phyloP scores from a whole-genome alignment of 2,888 invertebrate species.

The Leucophora obtusa region DNA sequence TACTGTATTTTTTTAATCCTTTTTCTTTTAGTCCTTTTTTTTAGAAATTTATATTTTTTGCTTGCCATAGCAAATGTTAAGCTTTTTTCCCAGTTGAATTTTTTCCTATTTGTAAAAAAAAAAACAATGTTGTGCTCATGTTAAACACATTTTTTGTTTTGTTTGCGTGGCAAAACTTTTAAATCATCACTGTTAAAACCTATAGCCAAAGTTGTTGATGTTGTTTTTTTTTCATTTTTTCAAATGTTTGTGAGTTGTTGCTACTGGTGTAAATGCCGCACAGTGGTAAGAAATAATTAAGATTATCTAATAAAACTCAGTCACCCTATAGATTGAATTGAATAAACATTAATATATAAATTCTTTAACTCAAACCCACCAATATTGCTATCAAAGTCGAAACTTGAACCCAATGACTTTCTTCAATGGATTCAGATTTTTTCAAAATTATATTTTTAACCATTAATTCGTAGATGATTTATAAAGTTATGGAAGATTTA shows the following conservation, averaged over 20 bases:
- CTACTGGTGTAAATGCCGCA: neutral
- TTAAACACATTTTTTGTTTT: conserved; percentile 40
- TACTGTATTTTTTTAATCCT: conserved; percentile 25
- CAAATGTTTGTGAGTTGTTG: conserved; percentile 25
- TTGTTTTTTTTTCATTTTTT: neutral
- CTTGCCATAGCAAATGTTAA: conserved; percentile 42
- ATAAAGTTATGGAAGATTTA: too few relatives aligned
- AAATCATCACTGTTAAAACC: conserved; percentile 48
- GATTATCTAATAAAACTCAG: too few relatives aligned
- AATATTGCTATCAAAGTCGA: too few relatives aligned
- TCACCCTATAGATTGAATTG: too few relatives aligned
- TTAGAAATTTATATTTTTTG: conserved; percentile 41
- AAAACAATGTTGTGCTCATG: conserved; percentile 25
- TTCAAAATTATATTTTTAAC: too few relatives aligned
- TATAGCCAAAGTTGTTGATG: conserved; percentile 21
- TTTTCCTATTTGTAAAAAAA: conserved; percentile 9
- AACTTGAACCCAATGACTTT: too few relatives aligned
- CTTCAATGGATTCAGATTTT: too few relatives aligned
- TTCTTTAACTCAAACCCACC: too few relatives aligned
- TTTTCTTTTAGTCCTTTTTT: conserved; percentile 32
- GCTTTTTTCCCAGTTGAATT: conserved; percentile 9
- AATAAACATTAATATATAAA: too few relatives aligned
- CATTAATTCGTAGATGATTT: too few relatives aligned
- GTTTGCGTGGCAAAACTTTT: conserved; percentile 50
- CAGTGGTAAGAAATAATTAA: neutral